Conservation (phyloP, 2,888 invertebrate genomes). For the Eubasilissa splendida region DNA sequence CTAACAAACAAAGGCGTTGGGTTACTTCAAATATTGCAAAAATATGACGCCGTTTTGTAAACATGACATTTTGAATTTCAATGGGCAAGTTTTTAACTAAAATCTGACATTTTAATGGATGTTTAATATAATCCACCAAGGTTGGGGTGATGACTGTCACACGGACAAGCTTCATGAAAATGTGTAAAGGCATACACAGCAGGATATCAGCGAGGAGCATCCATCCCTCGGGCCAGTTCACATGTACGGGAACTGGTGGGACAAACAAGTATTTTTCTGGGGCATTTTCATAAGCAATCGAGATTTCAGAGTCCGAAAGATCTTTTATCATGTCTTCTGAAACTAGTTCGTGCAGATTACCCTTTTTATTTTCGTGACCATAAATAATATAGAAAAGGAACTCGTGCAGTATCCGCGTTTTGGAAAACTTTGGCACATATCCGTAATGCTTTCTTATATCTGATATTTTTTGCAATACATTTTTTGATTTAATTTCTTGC, state of each 20-base stretch:
- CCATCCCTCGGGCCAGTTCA: constrained; percentile 78
- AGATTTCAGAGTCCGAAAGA: constrained; percentile 36
- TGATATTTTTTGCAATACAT: constrained; percentile 59
- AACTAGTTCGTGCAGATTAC: constrained; percentile 58
- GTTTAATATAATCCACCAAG: constrained; percentile 73
- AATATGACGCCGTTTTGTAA: constrained; percentile 74
- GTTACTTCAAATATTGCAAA: constrained; percentile 73
- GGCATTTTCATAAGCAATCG: constrained; percentile 62
- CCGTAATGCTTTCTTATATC: constrained; percentile 67
- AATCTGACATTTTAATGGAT: constrained; percentile 79
- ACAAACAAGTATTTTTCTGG: constrained; percentile 83
- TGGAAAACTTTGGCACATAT: constrained; percentile 77
- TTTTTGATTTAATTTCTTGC: constrained; percentile 6
- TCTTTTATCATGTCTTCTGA: constrained; percentile 20
- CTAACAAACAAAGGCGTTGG: constrained; percentile 76
- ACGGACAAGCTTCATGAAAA: constrained; percentile 80
- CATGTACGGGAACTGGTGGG: constrained; percentile 76
- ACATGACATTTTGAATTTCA: constrained; percentile 69
- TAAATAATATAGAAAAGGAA: constrained; percentile 81
- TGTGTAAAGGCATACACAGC: constrained; percentile 78
- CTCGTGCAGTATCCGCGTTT: constrained; percentile 79
- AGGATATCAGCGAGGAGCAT: constrained; percentile 79
- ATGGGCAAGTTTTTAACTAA: constrained; percentile 76
- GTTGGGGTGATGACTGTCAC: constrained; percentile 73
- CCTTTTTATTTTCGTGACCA: constrained; percentile 67